A percentile compares a stretch with the other conserved stretches of the same genome.
phyloP scores from a whole-genome alignment of 2,113 vertebrate genomes.

The Ancistrus triradiatus region DNA sequence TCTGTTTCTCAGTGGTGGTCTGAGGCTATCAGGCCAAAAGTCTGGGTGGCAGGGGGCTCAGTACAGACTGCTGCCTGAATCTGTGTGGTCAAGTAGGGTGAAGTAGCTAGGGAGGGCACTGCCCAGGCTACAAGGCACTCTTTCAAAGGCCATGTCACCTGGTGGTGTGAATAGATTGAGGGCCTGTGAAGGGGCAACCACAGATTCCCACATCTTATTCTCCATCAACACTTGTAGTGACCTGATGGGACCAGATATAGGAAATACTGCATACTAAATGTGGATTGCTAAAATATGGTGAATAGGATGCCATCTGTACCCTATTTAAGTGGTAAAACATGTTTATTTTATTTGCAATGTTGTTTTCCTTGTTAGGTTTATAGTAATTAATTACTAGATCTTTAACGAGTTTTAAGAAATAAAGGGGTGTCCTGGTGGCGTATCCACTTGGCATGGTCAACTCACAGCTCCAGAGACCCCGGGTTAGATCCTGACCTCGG shows the following conservation, averaged over 20 bases:
- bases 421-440: too few species aligned
- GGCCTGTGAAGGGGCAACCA: constrained; percentile 11
- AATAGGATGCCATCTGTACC: too few species aligned
- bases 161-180: constrained; percentile 24
- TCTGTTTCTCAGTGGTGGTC: constrained; percentile 1
- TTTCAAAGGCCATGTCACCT: constrained; percentile 47
- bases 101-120: background rate
- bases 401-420: too few species aligned
- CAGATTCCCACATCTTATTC: constrained; percentile 2
- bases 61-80: constrained; percentile 39
- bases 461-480: too few species aligned
- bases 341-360: too few species aligned
- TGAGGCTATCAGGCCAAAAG: constrained; percentile 24
- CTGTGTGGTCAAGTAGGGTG: constrained; percentile 38
- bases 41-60: constrained; percentile 44
- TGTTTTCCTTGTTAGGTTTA: too few species aligned
- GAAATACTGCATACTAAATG: too few species aligned
- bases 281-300: too few species aligned
- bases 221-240: constrained; percentile 16
- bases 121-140: constrained; percentile 37
- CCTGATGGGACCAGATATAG: constrained; percentile 6
- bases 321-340: too few species aligned
- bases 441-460: too few species aligned
- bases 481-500: too few species aligned
- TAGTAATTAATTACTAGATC: too few species aligned